Evolutionary conservation across 2,888 invertebrate genomes (phyloP).

Genomic region (Oeneis ivallda): DNA sequence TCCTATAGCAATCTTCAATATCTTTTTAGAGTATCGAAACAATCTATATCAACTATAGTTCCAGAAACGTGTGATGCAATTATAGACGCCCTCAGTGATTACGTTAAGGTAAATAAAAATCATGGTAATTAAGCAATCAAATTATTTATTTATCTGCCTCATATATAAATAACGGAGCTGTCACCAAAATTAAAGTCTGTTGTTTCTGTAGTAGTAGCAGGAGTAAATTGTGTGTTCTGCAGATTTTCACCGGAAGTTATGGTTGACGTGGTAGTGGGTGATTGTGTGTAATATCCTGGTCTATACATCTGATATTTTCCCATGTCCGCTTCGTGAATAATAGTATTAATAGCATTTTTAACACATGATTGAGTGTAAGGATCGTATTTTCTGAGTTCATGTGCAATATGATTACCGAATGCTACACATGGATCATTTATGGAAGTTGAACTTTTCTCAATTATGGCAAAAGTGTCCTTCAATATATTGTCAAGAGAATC

Average conservation of each 20-base stretch:
- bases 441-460: not conserved
- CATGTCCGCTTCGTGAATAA: slow-evolving; percentile 25
- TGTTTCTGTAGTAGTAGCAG: too few species aligned
- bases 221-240: too few species aligned
- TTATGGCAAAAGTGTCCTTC: not conserved
- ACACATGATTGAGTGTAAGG: not conserved
- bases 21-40: too few species aligned
- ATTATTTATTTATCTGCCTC: slow-evolving; percentile 25
- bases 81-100: too few species aligned
- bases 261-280: slow-evolving; percentile 21
- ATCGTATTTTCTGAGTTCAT: slow-evolving; percentile 21
- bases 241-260: slow-evolving; percentile 20
- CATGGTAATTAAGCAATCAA: slow-evolving; percentile 18
- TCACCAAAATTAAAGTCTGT: slow-evolving; percentile 16
- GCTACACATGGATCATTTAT: not conserved
- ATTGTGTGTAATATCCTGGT: slow-evolving; percentile 20
- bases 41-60: too few species aligned
- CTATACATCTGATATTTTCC: slow-evolving; percentile 17
- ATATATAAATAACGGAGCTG: slow-evolving; percentile 21
- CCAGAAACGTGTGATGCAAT: too few species aligned
- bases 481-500: not conserved
- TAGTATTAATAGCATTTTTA: slow-evolving; percentile 28
- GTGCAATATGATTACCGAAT: slow-evolving; percentile 23
- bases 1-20: too few species aligned
- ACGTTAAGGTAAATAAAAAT: not conserved